phyloP scores from a whole-genome alignment of 2,888 invertebrate genomes.

The Cheilosia variabilis region DNA sequence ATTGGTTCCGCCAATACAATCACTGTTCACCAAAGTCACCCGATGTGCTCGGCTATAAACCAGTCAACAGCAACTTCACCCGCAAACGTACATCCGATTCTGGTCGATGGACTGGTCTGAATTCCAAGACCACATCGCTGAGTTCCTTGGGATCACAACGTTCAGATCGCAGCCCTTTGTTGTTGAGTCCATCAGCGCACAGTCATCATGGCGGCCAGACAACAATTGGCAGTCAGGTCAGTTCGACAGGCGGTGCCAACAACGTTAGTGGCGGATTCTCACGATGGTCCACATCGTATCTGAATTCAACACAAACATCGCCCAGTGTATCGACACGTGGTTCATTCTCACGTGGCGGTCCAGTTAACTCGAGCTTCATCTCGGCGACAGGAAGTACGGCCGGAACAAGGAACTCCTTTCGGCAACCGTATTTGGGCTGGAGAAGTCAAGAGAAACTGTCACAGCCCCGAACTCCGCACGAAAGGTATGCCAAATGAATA shows the following conservation, averaged over 20 bases:
- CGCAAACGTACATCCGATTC: slow-evolving; percentile 90
- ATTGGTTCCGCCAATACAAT: slow-evolving; percentile 91
- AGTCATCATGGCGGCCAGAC: slow-evolving; percentile 83
- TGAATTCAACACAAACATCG: slow-evolving; percentile 90
- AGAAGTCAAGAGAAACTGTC: slow-evolving; percentile 93
- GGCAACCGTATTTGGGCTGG: slow-evolving; percentile 96
- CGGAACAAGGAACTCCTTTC: slow-evolving; percentile 86
- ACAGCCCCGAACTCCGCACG: slow-evolving; percentile 92
- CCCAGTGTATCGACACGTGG: slow-evolving; percentile 90
- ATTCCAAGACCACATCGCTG: slow-evolving; percentile 94
- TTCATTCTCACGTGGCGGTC: slow-evolving; percentile 87
- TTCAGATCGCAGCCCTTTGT: slow-evolving; percentile 83
- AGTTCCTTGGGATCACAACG: slow-evolving; percentile 88
- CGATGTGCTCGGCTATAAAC: slow-evolving; percentile 83
- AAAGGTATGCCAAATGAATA: slow-evolving; percentile 85
- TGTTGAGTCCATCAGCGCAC: slow-evolving; percentile 84
- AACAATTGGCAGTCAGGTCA: slow-evolving; percentile 61
- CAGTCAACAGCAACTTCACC: slow-evolving; percentile 88
- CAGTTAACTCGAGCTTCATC: slow-evolving; percentile 83
- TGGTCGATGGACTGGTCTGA: slow-evolving; percentile 87
- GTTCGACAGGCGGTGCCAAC: slow-evolving; percentile 58
- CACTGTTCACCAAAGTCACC: slow-evolving; percentile 78
- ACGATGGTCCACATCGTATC: slow-evolving; percentile 90
- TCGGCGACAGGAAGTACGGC: slow-evolving; percentile 88
- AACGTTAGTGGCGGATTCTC: slow-evolving; percentile 80